Conservation (phyloP, 2,888 invertebrate species). For the Coleophora deauratella region DNA sequence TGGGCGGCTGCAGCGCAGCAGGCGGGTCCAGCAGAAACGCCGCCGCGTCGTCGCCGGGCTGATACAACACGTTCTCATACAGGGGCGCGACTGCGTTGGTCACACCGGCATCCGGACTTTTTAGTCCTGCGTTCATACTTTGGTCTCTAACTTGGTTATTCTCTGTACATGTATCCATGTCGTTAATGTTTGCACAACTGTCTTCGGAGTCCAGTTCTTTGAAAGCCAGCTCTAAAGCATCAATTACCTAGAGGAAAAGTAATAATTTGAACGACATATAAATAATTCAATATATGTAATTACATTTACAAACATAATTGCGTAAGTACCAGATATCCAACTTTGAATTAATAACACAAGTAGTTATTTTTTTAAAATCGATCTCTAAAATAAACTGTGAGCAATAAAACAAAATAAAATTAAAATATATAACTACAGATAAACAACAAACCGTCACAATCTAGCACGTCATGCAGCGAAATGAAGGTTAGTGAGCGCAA, state of each 20-base stretch:
- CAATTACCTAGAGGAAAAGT: constrained; percentile 66
- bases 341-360: too few species aligned
- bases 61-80: constrained; percentile 76
- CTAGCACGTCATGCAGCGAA: constrained; percentile 35
- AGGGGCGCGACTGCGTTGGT: constrained; percentile 60
- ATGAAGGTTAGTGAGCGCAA: constrained; percentile 46
- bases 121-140: constrained; percentile 14
- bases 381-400: too few species aligned
- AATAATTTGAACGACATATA: constrained; percentile 1
- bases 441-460: too few species aligned
- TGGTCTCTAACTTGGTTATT: constrained; percentile 20
- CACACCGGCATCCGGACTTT: constrained; percentile 21
- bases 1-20: constrained; percentile 81
- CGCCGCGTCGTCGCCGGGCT: constrained; percentile 34
- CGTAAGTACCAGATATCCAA: too few species aligned
- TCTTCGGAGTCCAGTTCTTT: constrained; percentile 76
- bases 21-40: constrained; percentile 75
- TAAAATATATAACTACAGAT: too few species aligned
- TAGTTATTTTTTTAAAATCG: too few species aligned
- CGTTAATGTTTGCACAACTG: constrained; percentile 32
- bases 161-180: constrained; percentile 50
- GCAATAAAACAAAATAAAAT: too few species aligned
- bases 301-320: too few species aligned
- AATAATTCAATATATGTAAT: constrained; percentile 1
- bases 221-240: constrained; percentile 77